Conservation (phyloP, 2,888 invertebrate species). For the Oegoconia quadripuncta region DNA sequence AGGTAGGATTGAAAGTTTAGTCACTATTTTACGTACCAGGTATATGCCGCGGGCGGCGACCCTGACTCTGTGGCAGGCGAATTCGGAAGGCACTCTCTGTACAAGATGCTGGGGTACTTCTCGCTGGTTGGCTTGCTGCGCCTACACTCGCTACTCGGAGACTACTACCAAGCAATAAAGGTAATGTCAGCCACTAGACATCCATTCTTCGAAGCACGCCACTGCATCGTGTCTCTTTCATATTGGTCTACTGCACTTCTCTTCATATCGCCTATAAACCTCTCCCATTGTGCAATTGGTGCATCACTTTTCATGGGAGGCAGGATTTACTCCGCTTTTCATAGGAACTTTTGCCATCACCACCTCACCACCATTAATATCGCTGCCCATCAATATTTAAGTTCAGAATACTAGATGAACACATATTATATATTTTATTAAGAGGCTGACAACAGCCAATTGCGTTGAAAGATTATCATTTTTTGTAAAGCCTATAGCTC, state of each 20-base stretch:
- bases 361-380: too few relatives aligned
- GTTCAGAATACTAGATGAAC: too few relatives aligned
- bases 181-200: conserved; percentile 36
- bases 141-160: conserved; percentile 97
- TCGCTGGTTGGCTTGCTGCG: conserved; percentile 96
- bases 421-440: too few relatives aligned
- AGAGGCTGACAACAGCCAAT: too few relatives aligned
- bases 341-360: too few relatives aligned
- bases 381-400: too few relatives aligned
- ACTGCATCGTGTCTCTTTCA: background rate
- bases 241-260: background rate
- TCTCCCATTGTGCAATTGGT: background rate
- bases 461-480: too few relatives aligned
- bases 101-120: conserved; percentile 99
- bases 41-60: conserved; percentile 90
- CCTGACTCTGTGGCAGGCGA: conserved; percentile 97
- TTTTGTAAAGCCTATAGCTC: too few relatives aligned
- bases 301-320: too few relatives aligned
- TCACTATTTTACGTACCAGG: conserved; percentile 44
- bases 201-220: background rate
- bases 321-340: too few relatives aligned
- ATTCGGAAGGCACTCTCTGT: conserved; percentile 96
- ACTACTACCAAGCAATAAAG: conserved; percentile 98
- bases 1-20: background rate
- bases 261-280: background rate